Conservation (phyloP, 2,888 invertebrate species). For the Synergus gifuensis region DNA sequence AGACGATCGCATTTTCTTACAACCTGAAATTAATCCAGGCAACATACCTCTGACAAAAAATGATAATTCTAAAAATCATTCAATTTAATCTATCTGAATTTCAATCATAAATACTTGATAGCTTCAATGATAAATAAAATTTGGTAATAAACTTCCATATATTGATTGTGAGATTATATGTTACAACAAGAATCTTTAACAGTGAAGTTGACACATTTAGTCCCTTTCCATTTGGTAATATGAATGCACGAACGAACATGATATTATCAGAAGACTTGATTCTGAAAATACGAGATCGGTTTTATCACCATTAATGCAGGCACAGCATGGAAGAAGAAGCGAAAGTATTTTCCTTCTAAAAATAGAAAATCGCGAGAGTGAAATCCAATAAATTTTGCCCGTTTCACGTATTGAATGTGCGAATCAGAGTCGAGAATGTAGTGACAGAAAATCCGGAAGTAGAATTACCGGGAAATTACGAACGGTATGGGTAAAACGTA, state of each 20-base stretch:
- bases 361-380: conserved; percentile 16
- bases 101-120: too few relatives aligned
- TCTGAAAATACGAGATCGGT: conserved; percentile 30
- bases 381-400: conserved; percentile 51
- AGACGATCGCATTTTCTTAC: not conserved
- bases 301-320: conserved; percentile 46
- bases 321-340: conserved; percentile 21
- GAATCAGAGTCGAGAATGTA: conserved; percentile 46
- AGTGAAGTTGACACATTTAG: too few relatives aligned
- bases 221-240: not conserved
- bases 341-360: conserved; percentile 3
- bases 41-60: not conserved
- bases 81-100: too few relatives aligned
- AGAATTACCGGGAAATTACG: conserved; percentile 60
- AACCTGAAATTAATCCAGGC: not conserved
- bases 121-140: too few relatives aligned
- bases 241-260: conserved; percentile 35
- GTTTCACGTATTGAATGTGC: conserved; percentile 48
- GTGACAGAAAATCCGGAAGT: conserved; percentile 54
- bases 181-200: too few relatives aligned
- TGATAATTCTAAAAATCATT: not conserved
- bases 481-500: conserved; percentile 48
- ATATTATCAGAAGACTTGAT: conserved; percentile 15
- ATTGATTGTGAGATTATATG: too few relatives aligned
- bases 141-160: too few relatives aligned